Base-by-base conservation (phyloP, 2,113 vertebrate genomes). In the Egretta garzetta region DNA sequence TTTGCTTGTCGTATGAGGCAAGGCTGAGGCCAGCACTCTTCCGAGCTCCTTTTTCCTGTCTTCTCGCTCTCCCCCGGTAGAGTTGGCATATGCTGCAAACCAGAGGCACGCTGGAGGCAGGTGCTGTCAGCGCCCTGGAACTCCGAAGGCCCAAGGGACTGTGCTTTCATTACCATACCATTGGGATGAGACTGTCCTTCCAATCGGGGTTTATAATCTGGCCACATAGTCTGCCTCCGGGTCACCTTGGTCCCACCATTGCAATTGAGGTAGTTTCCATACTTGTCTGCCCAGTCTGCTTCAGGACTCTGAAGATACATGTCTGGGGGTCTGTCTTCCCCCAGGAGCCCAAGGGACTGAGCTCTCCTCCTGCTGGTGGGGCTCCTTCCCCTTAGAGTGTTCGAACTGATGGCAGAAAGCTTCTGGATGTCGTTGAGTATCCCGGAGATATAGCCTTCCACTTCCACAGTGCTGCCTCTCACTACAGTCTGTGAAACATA, bases 341-440 rank as follows among this genome's bases (percentile, higher is more conserved):
- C 99, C 81, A 99, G 98, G 30, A 99, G 98, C 70, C 99, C 99
- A 20, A 99, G 98, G 19, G 99, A 99, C 96, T 99, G 99, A 4
- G 99, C 99, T 96, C 99, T 98, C 95, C 99, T 99, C 89, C 99
- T 98, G 26, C 98, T 99, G 27, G 99, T 98, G 64, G 98, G 98
- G 96, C 99, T 99, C 92, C 98, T 99, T 93, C 99, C 99, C 49
- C 99, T 98, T 75, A 99, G 92, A 41, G 99, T 99, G 96, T 99
- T 99, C 5, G 99, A 99, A 67, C 99, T 99, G 98, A 98, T 99
- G 97, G 99, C 99, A 3, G 99, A 99, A 77, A 99, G 98, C 53
- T 99, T 99, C 98, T 98, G 99, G 98, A 99, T 99, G 75, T 99
- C 99, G 0, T 98, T 99, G 97, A 99, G 98, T 97, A 99, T 98